Evolutionary conservation across 2,888 invertebrate genomes (phyloP).

Genomic region (Hirtodrosophila alboralis): DNA sequence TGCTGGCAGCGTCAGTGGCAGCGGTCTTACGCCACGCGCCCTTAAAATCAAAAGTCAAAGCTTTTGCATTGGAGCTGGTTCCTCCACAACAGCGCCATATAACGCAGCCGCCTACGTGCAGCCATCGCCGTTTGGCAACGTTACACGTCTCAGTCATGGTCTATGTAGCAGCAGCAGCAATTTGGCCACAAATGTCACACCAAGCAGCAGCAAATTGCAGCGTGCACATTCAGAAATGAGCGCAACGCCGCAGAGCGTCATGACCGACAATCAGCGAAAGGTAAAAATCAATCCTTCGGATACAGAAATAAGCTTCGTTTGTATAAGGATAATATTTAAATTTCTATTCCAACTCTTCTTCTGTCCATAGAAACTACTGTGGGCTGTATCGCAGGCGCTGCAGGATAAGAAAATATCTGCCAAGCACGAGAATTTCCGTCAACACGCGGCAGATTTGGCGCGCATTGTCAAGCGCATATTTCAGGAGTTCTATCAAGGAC

Average conservation of each 20-base stretch:
- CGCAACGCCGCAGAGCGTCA: conserved; percentile 59
- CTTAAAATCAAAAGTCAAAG: conserved; percentile 84
- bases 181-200: conserved; percentile 42
- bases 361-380: conserved; percentile 89
- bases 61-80: conserved; percentile 83
- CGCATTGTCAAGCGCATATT: conserved; percentile 88
- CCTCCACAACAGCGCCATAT: conserved; percentile 59
- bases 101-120: conserved; percentile 9
- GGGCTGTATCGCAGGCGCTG: conserved; percentile 92
- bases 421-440: conserved; percentile 88
- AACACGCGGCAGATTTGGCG: conserved; percentile 88
- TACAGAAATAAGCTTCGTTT: too few relatives aligned
- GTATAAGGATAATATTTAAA: too few relatives aligned
- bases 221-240: conserved; percentile 77
- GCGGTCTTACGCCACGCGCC: conserved; percentile 80
- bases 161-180: conserved; percentile 58
- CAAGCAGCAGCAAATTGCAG: conserved; percentile 58
- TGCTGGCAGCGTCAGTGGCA: conserved; percentile 39
- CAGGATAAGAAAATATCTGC: conserved; percentile 88
- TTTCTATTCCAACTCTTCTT: too few relatives aligned
- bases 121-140: conserved; percentile 10
- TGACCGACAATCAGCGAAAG: conserved; percentile 83
- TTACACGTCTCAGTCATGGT: conserved; percentile 35
- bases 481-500: conserved; percentile 85
- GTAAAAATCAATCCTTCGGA: too few relatives aligned